Evolutionary conservation across 2,113 vertebrate species (phyloP), one percentile per base, ranked within the genome.

Genomic region (Geothlypis trichas): DNA sequence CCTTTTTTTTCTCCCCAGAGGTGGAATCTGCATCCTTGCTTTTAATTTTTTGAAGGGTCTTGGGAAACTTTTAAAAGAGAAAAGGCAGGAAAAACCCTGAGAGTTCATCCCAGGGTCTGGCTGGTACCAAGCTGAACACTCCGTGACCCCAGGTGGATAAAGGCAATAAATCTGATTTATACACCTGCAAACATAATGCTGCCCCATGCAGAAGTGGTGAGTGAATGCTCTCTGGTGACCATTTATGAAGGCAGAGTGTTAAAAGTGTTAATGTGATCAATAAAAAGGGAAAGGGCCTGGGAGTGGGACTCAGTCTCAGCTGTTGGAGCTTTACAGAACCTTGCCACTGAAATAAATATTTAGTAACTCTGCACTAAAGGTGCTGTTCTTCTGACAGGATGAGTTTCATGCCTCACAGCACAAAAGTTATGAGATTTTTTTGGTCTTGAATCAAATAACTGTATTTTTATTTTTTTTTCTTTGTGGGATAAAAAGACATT

Each of bases 341-440:
- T 79, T 95, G 72, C 83, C 57, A 42, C 72, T 35, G 88, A 95
- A 97, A 97, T 97, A 97, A 96, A 96, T 96, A 97, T 95, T 97
- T 97, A 97, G 86, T 90, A 68, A 87, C 77, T 94, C 61, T 84
- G 76, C 78, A 78, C n/a, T 77, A 31, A 95, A 95, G 91, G 88
- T 92, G 75, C 84, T 92, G 15, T 91, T 87, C 90, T 93, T 95
- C 58, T 92, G 96, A 92, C 91, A 92, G 90, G 90, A 94, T 96
- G 91, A 95, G 90, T 89, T 96, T 97, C 91, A 96, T 96, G 95
- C 95, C 93, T 97, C 95, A 88, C 2, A 14, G 96, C 91, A 96
- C 90, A 93, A 54, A 89, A 95, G 81, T 96, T 96, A 97, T 88
- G 91, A 97, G 61, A 96, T 51, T 51, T 93, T 97, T 96, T 96